These are phyloP conservation scores for Chiroxiphia lanceolata DNA, from an alignment of 2,797 vertebrate genomes.

Conservation along the genomic window DNA sequence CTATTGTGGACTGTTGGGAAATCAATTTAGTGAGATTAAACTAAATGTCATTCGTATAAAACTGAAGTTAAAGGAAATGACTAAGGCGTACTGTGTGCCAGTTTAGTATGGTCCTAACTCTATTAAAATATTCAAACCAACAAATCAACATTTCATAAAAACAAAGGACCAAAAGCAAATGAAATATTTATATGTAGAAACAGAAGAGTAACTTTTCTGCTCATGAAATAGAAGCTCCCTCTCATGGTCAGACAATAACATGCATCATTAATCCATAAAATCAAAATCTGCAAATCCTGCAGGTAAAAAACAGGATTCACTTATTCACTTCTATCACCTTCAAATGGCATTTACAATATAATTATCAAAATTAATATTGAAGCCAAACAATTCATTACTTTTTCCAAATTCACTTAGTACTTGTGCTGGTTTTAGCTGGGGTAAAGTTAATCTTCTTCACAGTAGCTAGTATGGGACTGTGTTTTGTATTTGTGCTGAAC, in stretches of 20 bases:
- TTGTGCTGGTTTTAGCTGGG: neutral
- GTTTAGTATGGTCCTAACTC: neutral
- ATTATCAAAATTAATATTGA: neutral
- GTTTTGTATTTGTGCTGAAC: neutral
- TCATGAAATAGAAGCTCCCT: conserved; percentile 17
- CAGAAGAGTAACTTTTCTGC: neutral
- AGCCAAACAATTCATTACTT: neutral
- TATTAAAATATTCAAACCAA: neutral
- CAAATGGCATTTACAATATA: neutral
- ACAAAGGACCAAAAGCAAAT: neutral
- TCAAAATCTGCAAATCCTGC: neutral
- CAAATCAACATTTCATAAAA: neutral
- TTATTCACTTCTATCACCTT: neutral
- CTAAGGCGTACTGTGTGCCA: neutral
- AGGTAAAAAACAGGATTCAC: neutral
- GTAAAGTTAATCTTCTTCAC: neutral
- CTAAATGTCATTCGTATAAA: neutral
- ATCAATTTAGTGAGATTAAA: neutral
- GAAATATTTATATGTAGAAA: neutral
- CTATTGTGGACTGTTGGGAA: neutral
- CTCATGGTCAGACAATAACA: neutral
- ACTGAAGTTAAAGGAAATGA: neutral
- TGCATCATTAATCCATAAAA: neutral
- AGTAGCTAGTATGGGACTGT: neutral
- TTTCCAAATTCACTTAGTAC: neutral